These are phyloP conservation scores for Pionites leucogaster DNA, from an alignment of 2,113 vertebrate species.

Conservation along the genomic window DNA sequence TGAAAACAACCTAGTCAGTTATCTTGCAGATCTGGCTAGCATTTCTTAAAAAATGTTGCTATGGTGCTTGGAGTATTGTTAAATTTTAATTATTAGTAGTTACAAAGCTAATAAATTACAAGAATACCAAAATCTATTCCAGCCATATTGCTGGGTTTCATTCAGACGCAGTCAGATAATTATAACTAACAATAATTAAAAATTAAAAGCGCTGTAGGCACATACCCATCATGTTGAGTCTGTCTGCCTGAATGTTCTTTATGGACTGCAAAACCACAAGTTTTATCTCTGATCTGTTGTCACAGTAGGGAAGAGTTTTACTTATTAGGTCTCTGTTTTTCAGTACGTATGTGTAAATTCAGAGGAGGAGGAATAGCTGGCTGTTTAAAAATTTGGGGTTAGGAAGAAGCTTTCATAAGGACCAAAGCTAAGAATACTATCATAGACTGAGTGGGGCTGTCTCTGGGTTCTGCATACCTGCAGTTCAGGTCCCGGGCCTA, in stretches of 20 bases:
- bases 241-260: slow-evolving; percentile 62
- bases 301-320: neutral
- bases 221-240: slow-evolving; percentile 72
- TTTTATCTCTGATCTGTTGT: neutral
- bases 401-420: neutral
- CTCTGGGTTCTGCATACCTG: neutral
- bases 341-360: neutral
- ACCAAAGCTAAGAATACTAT: neutral
- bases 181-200: slow-evolving; percentile 84
- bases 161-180: slow-evolving; percentile 76
- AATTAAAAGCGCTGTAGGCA: slow-evolving; percentile 79
- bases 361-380: neutral
- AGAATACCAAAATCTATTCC: slow-evolving; percentile 61
- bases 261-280: slow-evolving; percentile 44
- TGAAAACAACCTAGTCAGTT: neutral
- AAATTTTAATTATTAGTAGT: slow-evolving; percentile 72
- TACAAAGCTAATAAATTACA: slow-evolving; percentile 71
- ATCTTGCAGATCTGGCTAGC: slow-evolving; percentile 28
- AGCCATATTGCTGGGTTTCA: slow-evolving; percentile 64
- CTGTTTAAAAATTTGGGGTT: neutral
- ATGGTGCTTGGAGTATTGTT: slow-evolving; percentile 29
- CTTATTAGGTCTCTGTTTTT: neutral
- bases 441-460: fast-evolving
- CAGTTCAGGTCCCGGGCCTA: neutral
- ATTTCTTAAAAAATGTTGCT: slow-evolving; percentile 13